These are phyloP conservation scores for Tuta absoluta DNA, from an alignment of 2,888 invertebrate genomes.

Conservation along the genomic window DNA sequence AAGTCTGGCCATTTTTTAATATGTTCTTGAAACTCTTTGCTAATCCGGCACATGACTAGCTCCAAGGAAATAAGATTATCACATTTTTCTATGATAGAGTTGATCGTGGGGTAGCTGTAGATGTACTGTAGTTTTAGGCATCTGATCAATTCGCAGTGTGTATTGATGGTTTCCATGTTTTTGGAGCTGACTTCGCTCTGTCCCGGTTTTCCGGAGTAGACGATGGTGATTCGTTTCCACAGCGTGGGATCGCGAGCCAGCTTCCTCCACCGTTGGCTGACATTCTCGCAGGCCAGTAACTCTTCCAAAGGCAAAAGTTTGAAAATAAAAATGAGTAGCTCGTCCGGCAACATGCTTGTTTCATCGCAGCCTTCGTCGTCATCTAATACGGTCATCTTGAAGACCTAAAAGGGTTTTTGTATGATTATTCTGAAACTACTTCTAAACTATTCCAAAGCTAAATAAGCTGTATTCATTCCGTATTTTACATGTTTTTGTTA, in stretches of 20 bases:
- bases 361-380: slow-evolving; percentile 37
- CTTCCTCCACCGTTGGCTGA: slow-evolving; percentile 65
- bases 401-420: slow-evolving; percentile 6
- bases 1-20: slow-evolving; percentile 61
- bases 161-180: slow-evolving; percentile 55
- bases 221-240: slow-evolving; percentile 60
- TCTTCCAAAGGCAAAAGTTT: slow-evolving; percentile 61
- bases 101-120: slow-evolving; percentile 58
- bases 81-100: slow-evolving; percentile 59
- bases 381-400: slow-evolving; percentile 42
- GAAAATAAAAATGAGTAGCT: slow-evolving; percentile 66
- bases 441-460: slow-evolving; percentile 7
- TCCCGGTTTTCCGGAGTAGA: slow-evolving; percentile 66
- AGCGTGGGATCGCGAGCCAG: slow-evolving; percentile 56
- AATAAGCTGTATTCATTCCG: not conserved
- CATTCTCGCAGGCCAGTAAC: slow-evolving; percentile 60
- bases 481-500: not conserved
- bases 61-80: slow-evolving; percentile 62
- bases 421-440: slow-evolving; percentile 16
- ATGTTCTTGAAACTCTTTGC: slow-evolving; percentile 60
- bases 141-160: slow-evolving; percentile 58
- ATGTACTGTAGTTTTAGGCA: slow-evolving; percentile 68
- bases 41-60: slow-evolving; percentile 69
- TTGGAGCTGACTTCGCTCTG: slow-evolving; percentile 59
- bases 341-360: slow-evolving; percentile 64